Percentiles rank a stretch among this genome's conserved stretches.
Conservation (phyloP, 1,140 invertebrate species). For the Formica exsecta region DNA sequence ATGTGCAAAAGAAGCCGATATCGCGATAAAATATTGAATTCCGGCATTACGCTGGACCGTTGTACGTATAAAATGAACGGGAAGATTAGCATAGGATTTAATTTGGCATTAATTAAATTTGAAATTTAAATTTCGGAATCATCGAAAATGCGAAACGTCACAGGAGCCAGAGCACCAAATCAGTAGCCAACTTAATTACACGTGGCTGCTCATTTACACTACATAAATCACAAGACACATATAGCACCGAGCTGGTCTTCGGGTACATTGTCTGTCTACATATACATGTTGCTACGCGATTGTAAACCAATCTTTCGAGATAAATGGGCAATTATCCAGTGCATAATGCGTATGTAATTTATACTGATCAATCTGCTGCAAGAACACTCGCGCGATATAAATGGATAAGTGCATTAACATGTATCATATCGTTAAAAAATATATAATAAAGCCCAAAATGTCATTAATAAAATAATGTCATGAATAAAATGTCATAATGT, state of each 20-base stretch:
- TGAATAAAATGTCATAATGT: background rate
- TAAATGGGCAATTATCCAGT: constrained; percentile 58
- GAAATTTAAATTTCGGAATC: constrained; percentile 51
- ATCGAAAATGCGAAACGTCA: constrained; percentile 51
- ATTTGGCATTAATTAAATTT: constrained; percentile 57
- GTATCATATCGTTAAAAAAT: background rate
- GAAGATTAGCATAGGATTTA: constrained; percentile 51
- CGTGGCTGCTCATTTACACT: constrained; percentile 52
- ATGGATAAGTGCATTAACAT: constrained; percentile 17
- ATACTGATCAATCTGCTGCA: constrained; percentile 58
- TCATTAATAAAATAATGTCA: background rate
- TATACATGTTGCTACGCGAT: constrained; percentile 19
- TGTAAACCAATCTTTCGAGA: constrained; percentile 48
- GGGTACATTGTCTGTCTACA: constrained; percentile 30
- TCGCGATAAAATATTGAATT: constrained; percentile 45
- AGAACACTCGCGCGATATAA: constrained; percentile 27
- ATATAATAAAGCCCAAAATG: background rate
- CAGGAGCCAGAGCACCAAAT: background rate
- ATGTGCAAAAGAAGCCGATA: constrained; percentile 29
- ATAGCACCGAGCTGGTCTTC: constrained; percentile 13
- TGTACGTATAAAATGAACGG: constrained; percentile 28
- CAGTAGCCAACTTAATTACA: constrained; percentile 51
- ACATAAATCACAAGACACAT: constrained; percentile 57
- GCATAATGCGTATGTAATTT: constrained; percentile 62
- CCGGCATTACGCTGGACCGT: background rate